A percentile compares a stretch with the other conserved stretches of the same genome.
Evolutionary conservation across 2,113 vertebrate species (phyloP).

Genomic region (Ptychochromis oligacanthus): DNA sequence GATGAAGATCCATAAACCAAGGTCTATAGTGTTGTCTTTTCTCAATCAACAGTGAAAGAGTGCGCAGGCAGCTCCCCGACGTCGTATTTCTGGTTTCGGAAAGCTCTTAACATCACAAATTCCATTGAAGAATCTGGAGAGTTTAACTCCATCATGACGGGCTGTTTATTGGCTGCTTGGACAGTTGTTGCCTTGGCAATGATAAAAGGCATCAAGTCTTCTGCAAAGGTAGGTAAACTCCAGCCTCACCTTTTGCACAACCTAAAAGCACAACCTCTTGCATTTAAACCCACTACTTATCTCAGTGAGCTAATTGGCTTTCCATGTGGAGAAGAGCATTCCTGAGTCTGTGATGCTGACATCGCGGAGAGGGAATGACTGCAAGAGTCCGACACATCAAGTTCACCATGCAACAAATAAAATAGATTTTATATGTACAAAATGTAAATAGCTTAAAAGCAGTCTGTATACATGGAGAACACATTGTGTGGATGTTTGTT

Average conservation of each 20-base stretch:
- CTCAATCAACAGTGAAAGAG: slow-evolving; percentile 76
- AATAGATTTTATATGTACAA: no score
- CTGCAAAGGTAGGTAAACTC: slow-evolving; percentile 77
- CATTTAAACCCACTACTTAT: no score
- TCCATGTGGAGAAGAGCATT: no score
- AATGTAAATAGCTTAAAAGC: no score
- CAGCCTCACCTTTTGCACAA: not conserved
- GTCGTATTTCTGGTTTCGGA: slow-evolving; percentile 87
- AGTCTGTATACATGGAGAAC: no score
- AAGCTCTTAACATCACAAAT: slow-evolving; percentile 84
- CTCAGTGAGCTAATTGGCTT: no score
- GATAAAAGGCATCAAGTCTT: slow-evolving; percentile 86
- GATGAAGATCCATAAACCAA: not conserved
- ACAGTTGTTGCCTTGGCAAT: slow-evolving; percentile 78
- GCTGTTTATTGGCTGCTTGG: slow-evolving; percentile 84
- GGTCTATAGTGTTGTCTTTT: not conserved
- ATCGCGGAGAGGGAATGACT: no score
- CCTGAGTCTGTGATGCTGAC: no score
- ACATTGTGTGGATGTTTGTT: no score
- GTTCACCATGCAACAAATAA: no score
- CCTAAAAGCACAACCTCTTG: no score
- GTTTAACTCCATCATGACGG: slow-evolving; percentile 77
- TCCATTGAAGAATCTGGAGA: slow-evolving; percentile 79
- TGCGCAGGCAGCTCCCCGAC: slow-evolving; percentile 81
- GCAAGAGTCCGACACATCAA: no score